Base-by-base conservation (phyloP, 1,140 invertebrate species). In the Hylaeus anthracinus region DNA sequence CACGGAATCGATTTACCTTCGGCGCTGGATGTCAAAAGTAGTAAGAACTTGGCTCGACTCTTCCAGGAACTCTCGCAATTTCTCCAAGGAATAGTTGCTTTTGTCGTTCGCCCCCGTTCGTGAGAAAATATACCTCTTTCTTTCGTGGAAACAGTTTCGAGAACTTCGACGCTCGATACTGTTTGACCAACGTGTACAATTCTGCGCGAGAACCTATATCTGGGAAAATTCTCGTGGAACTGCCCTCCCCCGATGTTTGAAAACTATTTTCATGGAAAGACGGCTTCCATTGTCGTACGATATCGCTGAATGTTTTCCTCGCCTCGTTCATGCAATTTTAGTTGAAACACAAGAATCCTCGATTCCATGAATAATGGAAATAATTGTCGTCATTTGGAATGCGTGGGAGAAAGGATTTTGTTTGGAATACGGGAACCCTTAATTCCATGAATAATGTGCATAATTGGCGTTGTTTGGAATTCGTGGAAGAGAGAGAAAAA, bases 71-170 rank as follows among this genome's bases (percentile, higher is more conserved):
- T 78, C 51, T n/a, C 15, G 26, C 37, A n/a, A 14, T 26, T 55
- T 48, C 60, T 26, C 56, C 48, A 12, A 51, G n/a, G 37, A 80
- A 58, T 66, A 45, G 12, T 75, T 3, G 43, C 76, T 55, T 43
- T 64, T 69, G 53, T 69, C 55, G 64, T 69, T 48, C 15, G 53
- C 9, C n/a, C 26, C 39, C 51, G 64, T 60, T 12, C 48, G 3
- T 2, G 10, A 56, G 14, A 39, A 48, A 51, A 73, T 51, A 64
- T 51, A 39, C 55, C 39, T 64, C 39, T 26, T 37, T 5, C 1
- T 26, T 14, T 3, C 39, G 3, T 26, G 15, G 37, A 10, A 51
- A 43, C 51, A 10, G 10, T 3, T 70, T 14, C 0, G 1, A 3
- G 43, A 58, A 48, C 43, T 77, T 70, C 5, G 55, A 45, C n/a